phyloP scores from a whole-genome alignment of 2,888 invertebrate species.

The Baccha elongata region DNA sequence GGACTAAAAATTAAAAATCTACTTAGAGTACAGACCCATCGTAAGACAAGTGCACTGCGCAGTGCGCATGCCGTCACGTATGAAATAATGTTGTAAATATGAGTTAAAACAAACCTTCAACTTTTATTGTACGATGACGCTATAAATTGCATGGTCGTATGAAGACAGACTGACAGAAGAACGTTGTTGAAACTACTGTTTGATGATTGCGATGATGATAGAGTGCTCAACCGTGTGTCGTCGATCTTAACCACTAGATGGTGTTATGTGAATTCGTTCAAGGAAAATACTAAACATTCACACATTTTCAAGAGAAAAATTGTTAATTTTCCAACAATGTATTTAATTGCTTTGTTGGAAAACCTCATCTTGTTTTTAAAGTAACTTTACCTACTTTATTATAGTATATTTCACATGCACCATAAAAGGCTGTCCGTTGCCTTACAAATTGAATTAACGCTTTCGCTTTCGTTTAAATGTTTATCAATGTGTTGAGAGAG shows the following conservation, averaged over 20 bases:
- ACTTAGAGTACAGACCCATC: conserved; percentile 60
- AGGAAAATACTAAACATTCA: conserved; percentile 1
- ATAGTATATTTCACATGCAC: not conserved
- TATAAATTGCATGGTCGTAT: conserved; percentile 6
- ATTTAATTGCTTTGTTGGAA: not conserved
- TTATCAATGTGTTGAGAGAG: conserved; percentile 48
- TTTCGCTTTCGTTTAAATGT: conserved; percentile 62
- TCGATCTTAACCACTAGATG: not conserved
- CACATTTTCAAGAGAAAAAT: conserved; percentile 3
- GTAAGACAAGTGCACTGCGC: conserved; percentile 13
- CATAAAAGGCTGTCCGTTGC: conserved; percentile 17
- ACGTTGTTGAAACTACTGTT: conserved; percentile 12
- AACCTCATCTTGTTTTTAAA: not conserved
- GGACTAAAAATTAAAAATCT: conserved; percentile 58
- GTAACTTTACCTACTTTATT: not conserved
- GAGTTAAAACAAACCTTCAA: conserved; percentile 21
- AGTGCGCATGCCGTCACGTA: conserved; percentile 36
- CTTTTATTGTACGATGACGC: not conserved
- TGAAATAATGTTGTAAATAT: conserved; percentile 22
- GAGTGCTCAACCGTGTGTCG: too few relatives aligned
- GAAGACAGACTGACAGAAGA: conserved; percentile 1
- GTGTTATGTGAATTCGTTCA: not conserved
- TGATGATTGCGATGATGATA: conserved; percentile 11
- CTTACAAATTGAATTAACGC: conserved; percentile 47
- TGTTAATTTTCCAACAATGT: conserved; percentile 17